Base-by-base conservation (phyloP, 2,888 invertebrate species). In the Tipula unca region DNA sequence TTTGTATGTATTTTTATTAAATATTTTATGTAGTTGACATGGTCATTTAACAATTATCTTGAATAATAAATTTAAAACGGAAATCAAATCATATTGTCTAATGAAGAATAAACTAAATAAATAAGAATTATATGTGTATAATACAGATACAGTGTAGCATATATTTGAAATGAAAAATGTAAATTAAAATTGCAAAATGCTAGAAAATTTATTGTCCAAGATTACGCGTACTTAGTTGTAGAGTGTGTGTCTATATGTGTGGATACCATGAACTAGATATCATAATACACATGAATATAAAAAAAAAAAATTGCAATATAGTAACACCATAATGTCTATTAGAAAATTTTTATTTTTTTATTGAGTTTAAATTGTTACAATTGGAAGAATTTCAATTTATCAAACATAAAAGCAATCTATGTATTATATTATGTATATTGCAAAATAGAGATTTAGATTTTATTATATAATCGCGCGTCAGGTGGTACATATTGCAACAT, bases 1-100 rank as follows among this genome's bases (percentile, higher is more conserved):
- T 69, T 69, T 69, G 48, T 69, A 69, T 69, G 48, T 48, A 17
- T 20, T 69, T 69, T 69, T 69, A 69, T 69, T 69, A 69, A 69
- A 69, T 25, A 69, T 69, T 69, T 69, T 69, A 69, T 69, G 69
- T 69, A 69, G 69, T 25, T 69, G 69, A 69, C 69, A 69, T 69
- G 69, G 69, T 69, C 69, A 69, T 69, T 69, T 69, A 69, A 69
- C 69, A 69, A 69, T 69, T 69, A 69, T 69, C 69, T 69, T 69
- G 69, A 69, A 69, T 69, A 69, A 69, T 69, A 69, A 69, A 69
- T 69, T 69, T 69, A 69, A 69, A 69, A 69, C 69, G 69, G 69
- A 69, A 69, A 69, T 69, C 69, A 69, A 69, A 69, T 69, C 69
- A 69, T 69, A 69, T 69, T 69, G 69, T 69, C 69, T 69, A 69